A percentile compares a stretch with the other conserved stretches of the same genome.
Evolutionary conservation across 2,888 invertebrate genomes (phyloP).

Genomic region (Lissonota sp.): DNA sequence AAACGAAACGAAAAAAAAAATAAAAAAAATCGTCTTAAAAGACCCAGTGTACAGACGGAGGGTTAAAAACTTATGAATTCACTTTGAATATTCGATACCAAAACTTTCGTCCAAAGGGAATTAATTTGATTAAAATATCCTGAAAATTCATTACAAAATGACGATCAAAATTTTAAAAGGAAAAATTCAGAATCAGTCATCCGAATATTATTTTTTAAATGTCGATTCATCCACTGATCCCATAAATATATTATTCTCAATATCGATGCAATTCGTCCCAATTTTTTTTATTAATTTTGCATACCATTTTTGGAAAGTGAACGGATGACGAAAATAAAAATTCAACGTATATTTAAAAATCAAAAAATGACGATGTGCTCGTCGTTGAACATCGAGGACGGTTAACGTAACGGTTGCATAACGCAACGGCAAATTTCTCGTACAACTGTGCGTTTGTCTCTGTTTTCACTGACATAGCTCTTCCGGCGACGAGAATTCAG

Average conservation of each 20-base stretch:
- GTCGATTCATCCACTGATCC: no score
- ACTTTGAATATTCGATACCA: no score
- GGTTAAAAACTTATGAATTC: no score
- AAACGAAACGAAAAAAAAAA: no score
- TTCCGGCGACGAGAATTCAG: slow-evolving; percentile 55
- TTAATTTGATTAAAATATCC: no score
- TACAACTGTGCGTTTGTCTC: slow-evolving; percentile 29
- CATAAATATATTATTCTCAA: neutral
- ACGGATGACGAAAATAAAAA: neutral
- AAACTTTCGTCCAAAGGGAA: no score
- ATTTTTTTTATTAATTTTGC: neutral
- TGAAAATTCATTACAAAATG: no score
- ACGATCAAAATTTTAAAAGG: no score
- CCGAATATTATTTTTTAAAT: no score
- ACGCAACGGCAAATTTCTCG: slow-evolving; percentile 42
- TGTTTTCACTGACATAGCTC: slow-evolving; percentile 48
- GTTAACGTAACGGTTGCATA: slow-evolving; percentile 52
- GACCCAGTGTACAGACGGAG: no score
- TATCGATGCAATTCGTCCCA: neutral
- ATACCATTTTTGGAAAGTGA: neutral
- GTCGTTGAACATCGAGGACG: slow-evolving; percentile 27
- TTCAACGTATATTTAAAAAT: neutral
- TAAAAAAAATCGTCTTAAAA: no score
- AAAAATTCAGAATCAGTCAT: no score
- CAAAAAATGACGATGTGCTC: slow-evolving; percentile 14